A percentile compares a stretch with the other conserved stretches of the same genome.
These are phyloP conservation scores for Sebastiscus tertius DNA, from an alignment of 2,797 vertebrate genomes.

Conservation along the genomic window DNA sequence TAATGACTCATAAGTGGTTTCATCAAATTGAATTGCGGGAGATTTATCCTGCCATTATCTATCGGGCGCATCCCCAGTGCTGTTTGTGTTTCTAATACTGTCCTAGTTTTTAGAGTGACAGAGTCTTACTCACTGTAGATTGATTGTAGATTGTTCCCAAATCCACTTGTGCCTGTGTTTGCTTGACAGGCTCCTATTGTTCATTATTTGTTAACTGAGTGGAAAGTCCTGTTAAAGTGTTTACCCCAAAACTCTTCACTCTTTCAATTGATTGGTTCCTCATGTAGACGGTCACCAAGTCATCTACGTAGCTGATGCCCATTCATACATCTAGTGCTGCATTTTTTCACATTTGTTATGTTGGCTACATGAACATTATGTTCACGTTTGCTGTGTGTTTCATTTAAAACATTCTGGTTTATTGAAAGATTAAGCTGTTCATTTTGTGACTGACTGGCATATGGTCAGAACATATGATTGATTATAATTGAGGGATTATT, in stretches of 20 bases:
- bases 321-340: too few species aligned
- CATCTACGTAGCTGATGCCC: too few species aligned
- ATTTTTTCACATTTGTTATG: not conserved
- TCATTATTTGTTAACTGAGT: not conserved
- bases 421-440: not conserved
- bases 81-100: constrained; percentile 6
- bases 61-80: not conserved
- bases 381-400: not conserved
- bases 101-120: not conserved
- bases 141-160: not conserved
- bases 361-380: not conserved
- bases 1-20: constrained; percentile 45
- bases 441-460: not conserved
- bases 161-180: not conserved
- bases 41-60: constrained; percentile 29
- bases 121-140: not conserved
- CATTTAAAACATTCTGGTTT: not conserved
- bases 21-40: constrained; percentile 39
- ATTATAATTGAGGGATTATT: not conserved
- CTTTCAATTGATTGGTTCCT: not conserved
- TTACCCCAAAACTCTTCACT: not conserved
- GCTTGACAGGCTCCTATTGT: not conserved
- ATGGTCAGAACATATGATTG: constrained; percentile 21
- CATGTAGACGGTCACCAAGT: not conserved
- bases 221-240: not conserved